Conservation (phyloP, 2,888 invertebrate genomes). For the Yponomeuta cagnagella region DNA sequence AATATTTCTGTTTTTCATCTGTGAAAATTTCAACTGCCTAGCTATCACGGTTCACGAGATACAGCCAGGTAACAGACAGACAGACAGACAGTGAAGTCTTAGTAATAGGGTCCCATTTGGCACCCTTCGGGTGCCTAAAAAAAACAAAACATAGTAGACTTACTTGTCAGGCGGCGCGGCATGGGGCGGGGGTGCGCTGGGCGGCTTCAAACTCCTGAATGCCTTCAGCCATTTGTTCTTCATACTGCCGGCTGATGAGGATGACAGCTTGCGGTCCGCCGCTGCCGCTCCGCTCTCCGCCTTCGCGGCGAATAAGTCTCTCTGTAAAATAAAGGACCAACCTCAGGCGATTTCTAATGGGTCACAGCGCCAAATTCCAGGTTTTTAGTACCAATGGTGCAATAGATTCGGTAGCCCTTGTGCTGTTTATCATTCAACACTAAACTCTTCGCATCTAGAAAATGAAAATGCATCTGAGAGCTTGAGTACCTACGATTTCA, state of each 20-base stretch:
- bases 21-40: too few species aligned
- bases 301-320: conserved; percentile 88
- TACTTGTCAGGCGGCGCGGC: conserved; percentile 68
- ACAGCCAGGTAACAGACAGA: too few species aligned
- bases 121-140: not conserved
- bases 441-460: too few species aligned
- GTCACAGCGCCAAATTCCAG: not conserved
- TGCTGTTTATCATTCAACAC: not conserved
- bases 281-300: conserved; percentile 82
- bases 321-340: conserved; percentile 73
- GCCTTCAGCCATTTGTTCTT: conserved; percentile 99
- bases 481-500: too few species aligned
- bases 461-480: too few species aligned
- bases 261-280: conserved; percentile 89
- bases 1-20: too few species aligned
- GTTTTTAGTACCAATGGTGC: not conserved
- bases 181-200: conserved; percentile 74
- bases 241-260: conserved; percentile 91
- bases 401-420: not conserved
- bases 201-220: conserved; percentile 94
- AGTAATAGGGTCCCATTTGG: not conserved
- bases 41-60: too few species aligned
- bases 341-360: not conserved
- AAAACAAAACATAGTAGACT: conserved; percentile 23
- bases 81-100: too few species aligned